Conservation (phyloP, 2,888 invertebrate genomes). For the Metellina segmentata region DNA sequence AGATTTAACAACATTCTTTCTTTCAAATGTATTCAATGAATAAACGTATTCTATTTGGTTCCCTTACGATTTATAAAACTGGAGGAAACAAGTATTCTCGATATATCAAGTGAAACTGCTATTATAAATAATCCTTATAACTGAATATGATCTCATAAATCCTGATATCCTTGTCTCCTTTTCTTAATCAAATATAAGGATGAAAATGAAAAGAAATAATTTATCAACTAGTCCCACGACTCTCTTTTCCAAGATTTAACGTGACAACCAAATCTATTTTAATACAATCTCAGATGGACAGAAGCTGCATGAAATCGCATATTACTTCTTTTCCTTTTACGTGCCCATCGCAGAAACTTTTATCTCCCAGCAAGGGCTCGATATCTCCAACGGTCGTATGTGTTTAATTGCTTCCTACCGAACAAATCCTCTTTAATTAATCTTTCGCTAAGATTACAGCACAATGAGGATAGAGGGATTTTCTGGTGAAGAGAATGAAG, state of each 20-base stretch:
- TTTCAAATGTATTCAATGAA: too few species aligned
- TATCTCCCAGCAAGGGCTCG: conserved; percentile 25
- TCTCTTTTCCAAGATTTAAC: conserved; percentile 2
- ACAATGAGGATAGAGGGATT: conserved; percentile 30
- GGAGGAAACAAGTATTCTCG: too few species aligned
- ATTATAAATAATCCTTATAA: too few species aligned
- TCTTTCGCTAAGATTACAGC: conserved; percentile 38
- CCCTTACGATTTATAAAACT: too few species aligned
- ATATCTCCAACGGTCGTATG: conserved; percentile 23
- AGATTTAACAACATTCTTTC: too few species aligned
- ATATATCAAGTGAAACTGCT: too few species aligned
- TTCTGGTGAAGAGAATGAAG: background rate
- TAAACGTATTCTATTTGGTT: too few species aligned
- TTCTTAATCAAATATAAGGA: background rate
- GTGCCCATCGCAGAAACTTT: conserved; percentile 6
- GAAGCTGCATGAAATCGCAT: conserved; percentile 66
- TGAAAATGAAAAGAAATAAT: background rate
- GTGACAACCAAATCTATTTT: conserved; percentile 38
- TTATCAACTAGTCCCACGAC: too few species aligned
- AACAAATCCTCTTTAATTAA: conserved; percentile 72
- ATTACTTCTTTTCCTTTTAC: conserved; percentile 20
- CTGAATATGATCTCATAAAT: too few species aligned
- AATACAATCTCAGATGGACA: conserved; percentile 3
- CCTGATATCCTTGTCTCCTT: too few species aligned
- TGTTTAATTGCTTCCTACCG: conserved; percentile 72